Evolutionary conservation across 1,140 invertebrate species (phyloP).

Genomic region (Lepidurus apus): DNA sequence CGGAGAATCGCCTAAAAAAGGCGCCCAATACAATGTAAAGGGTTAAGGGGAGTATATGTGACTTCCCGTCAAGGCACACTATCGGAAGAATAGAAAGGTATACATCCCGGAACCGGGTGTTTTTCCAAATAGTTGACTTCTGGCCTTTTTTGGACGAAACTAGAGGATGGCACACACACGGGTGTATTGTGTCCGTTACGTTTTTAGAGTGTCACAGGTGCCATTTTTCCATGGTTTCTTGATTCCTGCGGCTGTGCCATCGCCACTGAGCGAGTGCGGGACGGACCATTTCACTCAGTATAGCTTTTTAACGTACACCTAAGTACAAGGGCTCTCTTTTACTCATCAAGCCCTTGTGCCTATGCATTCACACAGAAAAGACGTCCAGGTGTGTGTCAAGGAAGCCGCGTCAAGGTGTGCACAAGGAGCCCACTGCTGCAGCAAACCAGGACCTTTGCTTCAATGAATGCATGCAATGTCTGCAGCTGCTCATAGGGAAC

Average conservation of each 20-base stretch:
- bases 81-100: too few species aligned
- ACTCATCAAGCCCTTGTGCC: background rate
- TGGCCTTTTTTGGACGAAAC: too few species aligned
- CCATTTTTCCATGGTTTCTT: background rate
- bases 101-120: too few species aligned
- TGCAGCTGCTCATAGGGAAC: background rate
- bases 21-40: background rate
- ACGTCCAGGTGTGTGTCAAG: constrained; percentile 17
- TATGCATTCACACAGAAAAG: constrained; percentile 9
- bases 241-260: background rate
- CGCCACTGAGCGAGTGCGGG: background rate
- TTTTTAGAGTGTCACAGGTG: background rate
- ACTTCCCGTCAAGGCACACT: too few species aligned
- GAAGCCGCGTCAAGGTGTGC: constrained; percentile 16
- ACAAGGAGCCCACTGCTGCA: constrained; percentile 6
- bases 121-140: too few species aligned
- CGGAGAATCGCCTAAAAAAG: background rate
- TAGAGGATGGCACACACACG: too few species aligned
- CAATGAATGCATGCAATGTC: constrained; percentile 8
- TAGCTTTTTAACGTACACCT: background rate
- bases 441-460: constrained; percentile 12
- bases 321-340: background rate
- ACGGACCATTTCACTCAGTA: constrained; percentile 4
- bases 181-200: too few species aligned
- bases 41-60: too few species aligned